Evolutionary conservation across 1,140 invertebrate species (phyloP).

Genomic region (Atta colombica): DNA sequence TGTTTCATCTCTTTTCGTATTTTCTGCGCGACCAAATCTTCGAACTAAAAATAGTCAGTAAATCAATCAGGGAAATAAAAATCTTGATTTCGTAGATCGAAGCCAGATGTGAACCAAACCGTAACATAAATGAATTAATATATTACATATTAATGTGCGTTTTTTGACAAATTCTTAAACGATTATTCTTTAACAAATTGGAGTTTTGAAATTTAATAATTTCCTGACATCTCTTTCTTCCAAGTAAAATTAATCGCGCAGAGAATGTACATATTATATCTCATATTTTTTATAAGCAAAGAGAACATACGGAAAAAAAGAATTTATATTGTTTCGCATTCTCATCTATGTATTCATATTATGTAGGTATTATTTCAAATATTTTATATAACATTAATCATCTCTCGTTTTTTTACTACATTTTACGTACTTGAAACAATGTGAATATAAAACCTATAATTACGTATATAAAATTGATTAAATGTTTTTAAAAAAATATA

Average conservation of each 20-base stretch:
- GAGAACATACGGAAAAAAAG: neutral
- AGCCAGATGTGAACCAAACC: neutral
- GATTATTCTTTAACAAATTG: neutral
- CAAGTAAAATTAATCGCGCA: neutral
- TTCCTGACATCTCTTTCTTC: neutral
- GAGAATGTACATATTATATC: neutral
- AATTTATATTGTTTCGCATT: neutral
- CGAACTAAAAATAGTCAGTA: neutral
- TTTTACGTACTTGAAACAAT: neutral
- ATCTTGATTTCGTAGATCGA: neutral
- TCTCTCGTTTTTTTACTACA: neutral
- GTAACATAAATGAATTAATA: neutral
- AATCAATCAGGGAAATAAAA: neutral
- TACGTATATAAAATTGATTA: too few species aligned
- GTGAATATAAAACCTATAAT: neutral
- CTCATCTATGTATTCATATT: neutral
- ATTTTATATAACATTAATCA: neutral
- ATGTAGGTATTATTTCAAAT: neutral
- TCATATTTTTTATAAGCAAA: neutral
- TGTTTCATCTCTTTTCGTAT: conserved; percentile 50
- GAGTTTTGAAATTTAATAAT: neutral
- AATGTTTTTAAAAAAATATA: too few species aligned
- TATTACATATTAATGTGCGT: neutral
- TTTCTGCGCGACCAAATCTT: conserved; percentile 1
- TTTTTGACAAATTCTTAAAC: neutral